These are phyloP conservation scores for Armadillidium nasatum DNA, from an alignment of 1,140 invertebrate genomes.

Conservation along the genomic window DNA sequence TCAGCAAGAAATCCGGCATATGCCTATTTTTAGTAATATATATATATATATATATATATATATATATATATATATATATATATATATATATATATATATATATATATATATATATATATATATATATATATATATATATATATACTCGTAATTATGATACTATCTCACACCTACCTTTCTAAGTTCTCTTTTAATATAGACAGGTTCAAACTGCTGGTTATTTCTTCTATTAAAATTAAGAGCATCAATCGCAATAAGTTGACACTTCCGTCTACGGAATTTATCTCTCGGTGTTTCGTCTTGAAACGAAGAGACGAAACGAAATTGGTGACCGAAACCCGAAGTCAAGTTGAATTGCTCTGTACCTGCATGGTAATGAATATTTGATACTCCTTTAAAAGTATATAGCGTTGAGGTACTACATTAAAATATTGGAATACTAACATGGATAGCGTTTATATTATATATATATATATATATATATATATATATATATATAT, in stretches of 20 bases:
- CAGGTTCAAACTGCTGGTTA: constrained; percentile 50
- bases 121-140: no score
- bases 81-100: no score
- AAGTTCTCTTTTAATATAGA: constrained; percentile 52
- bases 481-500: no score
- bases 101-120: no score
- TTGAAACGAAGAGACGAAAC: constrained; percentile 66
- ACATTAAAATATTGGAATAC: no score
- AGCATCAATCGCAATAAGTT: constrained; percentile 88
- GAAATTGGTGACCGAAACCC: constrained; percentile 72
- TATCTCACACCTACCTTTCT: constrained; percentile 49
- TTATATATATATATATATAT: no score
- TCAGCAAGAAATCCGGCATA: constrained; percentile 67
- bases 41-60: no score
- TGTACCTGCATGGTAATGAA: constrained; percentile 60
- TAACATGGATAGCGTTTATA: no score
- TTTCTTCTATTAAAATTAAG: constrained; percentile 56
- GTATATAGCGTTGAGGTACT: not conserved
- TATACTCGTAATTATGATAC: no score
- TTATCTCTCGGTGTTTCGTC: constrained; percentile 69
- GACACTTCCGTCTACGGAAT: constrained; percentile 65
- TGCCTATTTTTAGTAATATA: constrained; percentile 50
- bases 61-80: no score
- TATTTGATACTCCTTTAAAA: not conserved
- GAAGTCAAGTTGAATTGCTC: constrained; percentile 80